Evolutionary conservation across 2,113 vertebrate genomes (phyloP).

Genomic region (Lonchura striata): DNA sequence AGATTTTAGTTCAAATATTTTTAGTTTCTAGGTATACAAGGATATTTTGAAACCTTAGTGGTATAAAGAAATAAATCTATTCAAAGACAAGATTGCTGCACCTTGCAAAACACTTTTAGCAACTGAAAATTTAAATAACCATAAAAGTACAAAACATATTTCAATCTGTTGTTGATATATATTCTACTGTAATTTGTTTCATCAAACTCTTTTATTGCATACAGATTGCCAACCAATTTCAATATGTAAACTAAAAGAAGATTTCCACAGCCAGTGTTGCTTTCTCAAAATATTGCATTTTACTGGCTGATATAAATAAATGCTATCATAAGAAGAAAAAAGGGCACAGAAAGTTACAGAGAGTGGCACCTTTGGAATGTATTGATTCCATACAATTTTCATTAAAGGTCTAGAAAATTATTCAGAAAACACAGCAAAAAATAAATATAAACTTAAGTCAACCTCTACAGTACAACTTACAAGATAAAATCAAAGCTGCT

Average conservation of each 20-base stretch:
- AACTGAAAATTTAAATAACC: neutral
- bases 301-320: neutral
- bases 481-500: neutral
- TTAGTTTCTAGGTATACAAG: neutral
- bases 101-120: neutral
- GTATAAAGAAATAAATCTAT: neutral
- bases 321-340: neutral
- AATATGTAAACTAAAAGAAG: neutral
- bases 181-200: neutral
- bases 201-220: neutral
- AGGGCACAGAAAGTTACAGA: neutral
- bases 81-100: neutral
- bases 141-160: neutral
- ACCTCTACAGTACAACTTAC: neutral
- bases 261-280: neutral
- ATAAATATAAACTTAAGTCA: neutral
- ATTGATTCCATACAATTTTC: neutral
- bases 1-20: neutral
- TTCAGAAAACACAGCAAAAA: neutral
- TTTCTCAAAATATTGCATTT: neutral
- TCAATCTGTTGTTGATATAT: neutral
- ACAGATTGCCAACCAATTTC: neutral
- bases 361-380: neutral
- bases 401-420: neutral
- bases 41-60: neutral